These are phyloP conservation scores for Tichodroma muraria DNA, from an alignment of 2,113 vertebrate species.

Conservation along the genomic window DNA sequence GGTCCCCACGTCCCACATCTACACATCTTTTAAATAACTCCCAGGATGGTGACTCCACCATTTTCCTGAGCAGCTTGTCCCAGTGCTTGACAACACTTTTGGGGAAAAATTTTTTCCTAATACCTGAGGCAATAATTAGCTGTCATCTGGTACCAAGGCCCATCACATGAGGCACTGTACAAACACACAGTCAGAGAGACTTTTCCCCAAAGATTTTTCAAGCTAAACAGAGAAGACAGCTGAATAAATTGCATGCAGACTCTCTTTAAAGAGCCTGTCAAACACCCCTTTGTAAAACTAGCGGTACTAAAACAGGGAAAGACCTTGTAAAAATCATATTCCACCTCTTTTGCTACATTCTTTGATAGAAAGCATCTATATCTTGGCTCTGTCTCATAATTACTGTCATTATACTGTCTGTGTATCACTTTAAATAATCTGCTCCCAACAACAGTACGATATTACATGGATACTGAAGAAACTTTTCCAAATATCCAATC, in stretches of 20 bases:
- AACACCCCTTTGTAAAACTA: background rate
- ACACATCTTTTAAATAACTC: background rate
- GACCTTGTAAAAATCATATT: background rate
- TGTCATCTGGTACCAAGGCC: background rate
- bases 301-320: background rate
- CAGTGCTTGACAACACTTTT: background rate
- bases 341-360: background rate
- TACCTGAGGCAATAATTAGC: background rate
- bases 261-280: background rate
- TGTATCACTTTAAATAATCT: slow-evolving; percentile 1
- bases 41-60: background rate
- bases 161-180: background rate
- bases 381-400: background rate
- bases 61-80: background rate
- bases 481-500: accelerated
- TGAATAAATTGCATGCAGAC: background rate
- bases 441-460: background rate
- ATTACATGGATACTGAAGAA: background rate
- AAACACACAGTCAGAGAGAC: background rate
- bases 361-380: slow-evolving; percentile 2
- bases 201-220: background rate
- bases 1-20: background rate
- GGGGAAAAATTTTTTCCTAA: background rate
- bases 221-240: background rate
- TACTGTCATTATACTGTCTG: slow-evolving; percentile 11